These are phyloP conservation scores for Colius striatus DNA, from an alignment of 2,113 vertebrate genomes.

Conservation along the genomic window DNA sequence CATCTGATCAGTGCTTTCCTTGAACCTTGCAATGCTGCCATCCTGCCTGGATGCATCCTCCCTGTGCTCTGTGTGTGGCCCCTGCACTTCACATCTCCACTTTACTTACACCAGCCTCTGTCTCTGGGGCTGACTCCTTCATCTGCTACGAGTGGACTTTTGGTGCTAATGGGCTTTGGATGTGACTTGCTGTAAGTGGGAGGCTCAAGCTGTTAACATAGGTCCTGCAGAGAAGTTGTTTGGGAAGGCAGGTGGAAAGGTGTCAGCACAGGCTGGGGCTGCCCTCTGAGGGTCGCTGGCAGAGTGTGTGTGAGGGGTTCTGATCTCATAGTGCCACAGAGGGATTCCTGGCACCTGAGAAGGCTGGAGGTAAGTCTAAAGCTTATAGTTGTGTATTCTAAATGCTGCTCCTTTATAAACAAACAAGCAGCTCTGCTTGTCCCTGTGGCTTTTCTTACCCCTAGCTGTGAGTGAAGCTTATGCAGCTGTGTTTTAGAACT, in stretches of 20 bases:
- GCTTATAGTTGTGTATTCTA: background rate
- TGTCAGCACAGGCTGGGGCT: background rate
- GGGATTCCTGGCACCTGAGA: background rate
- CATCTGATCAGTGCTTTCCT: background rate
- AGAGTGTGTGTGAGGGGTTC: background rate
- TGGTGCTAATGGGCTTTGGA: background rate
- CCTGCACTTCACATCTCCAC: background rate
- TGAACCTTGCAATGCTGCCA: background rate
- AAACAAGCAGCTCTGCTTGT: background rate
- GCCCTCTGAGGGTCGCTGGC: background rate
- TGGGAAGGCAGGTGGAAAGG: background rate
- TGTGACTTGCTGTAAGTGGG: background rate
- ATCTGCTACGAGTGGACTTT: background rate
- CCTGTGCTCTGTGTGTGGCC: background rate
- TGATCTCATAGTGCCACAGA: background rate
- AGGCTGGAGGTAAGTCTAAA: background rate
- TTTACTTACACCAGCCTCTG: background rate
- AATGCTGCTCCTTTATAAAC: background rate
- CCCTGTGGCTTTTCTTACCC: background rate
- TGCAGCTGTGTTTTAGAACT: background rate
- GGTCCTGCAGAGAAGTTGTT: background rate
- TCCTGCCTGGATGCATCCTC: too few species aligned
- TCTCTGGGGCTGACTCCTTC: background rate
- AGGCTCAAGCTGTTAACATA: accelerated
- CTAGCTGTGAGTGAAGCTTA: background rate